These are phyloP conservation scores for Trypoxylon attenuatum DNA, from an alignment of 2,888 invertebrate species.

Conservation along the genomic window DNA sequence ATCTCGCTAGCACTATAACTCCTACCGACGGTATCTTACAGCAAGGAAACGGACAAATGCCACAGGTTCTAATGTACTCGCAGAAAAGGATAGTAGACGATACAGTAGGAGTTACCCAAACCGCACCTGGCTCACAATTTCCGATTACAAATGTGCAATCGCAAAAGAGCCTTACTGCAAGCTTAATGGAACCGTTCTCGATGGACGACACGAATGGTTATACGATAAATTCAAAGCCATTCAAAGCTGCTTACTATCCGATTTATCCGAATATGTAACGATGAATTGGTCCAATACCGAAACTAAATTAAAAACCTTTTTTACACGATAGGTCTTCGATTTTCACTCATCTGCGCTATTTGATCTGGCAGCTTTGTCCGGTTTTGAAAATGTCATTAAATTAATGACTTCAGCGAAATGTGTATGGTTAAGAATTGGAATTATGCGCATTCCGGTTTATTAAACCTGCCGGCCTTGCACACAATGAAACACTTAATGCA, in stretches of 20 bases:
- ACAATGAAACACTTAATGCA: too few relatives aligned
- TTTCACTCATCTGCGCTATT: too few relatives aligned
- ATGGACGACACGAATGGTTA: slow-evolving; percentile 63
- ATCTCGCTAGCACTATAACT: slow-evolving; percentile 45
- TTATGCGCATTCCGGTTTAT: too few relatives aligned
- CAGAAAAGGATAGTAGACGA: slow-evolving; percentile 62
- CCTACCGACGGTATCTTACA: slow-evolving; percentile 42
- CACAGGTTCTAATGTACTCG: slow-evolving; percentile 61
- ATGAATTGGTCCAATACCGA: not conserved
- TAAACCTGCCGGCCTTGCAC: too few relatives aligned
- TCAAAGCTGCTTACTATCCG: slow-evolving; percentile 65
- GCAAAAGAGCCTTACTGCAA: slow-evolving; percentile 56
- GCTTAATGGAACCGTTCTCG: slow-evolving; percentile 61
- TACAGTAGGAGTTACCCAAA: slow-evolving; percentile 46
- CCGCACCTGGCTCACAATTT: slow-evolving; percentile 57
- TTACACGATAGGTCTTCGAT: too few relatives aligned
- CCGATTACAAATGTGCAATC: slow-evolving; percentile 63
- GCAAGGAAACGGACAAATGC: slow-evolving; percentile 33
- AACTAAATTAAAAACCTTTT: not conserved
- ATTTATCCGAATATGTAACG: slow-evolving; percentile 68
- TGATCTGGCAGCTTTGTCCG: too few relatives aligned
- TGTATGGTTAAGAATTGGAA: too few relatives aligned
- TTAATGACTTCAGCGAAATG: too few relatives aligned
- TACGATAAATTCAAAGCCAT: slow-evolving; percentile 60
- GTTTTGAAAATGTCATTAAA: too few relatives aligned